Evolutionary conservation across 2,888 invertebrate species (phyloP).

Genomic region (Chymomyza caudatula): DNA sequence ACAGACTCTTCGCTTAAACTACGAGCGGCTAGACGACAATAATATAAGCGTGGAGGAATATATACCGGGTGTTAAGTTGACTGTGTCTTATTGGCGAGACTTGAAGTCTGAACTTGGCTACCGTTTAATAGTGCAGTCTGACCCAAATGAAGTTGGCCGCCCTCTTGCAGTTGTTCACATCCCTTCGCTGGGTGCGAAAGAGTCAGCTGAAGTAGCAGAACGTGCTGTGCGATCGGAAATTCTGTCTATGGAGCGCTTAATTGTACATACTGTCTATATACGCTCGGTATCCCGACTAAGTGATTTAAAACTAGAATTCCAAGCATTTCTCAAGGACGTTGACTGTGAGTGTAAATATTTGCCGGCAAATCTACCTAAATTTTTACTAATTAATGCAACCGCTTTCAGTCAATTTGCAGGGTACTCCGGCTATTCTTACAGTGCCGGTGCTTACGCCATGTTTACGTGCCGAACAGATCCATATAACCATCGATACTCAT

Average conservation of each 20-base stretch:
- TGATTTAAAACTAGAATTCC: conserved; percentile 85
- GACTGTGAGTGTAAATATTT: conserved; percentile 82
- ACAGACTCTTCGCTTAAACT: conserved; percentile 91
- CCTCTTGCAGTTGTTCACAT: conserved; percentile 86
- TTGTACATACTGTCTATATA: conserved; percentile 97
- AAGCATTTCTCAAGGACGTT: conserved; percentile 81
- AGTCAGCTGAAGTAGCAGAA: conserved; percentile 83
- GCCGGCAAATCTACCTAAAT: not conserved
- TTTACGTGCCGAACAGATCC: conserved; percentile 92
- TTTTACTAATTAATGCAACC: conserved; percentile 7
- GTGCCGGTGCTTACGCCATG: conserved; percentile 94
- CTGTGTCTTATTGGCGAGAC: conserved; percentile 95
- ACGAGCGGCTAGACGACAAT: conserved; percentile 92
- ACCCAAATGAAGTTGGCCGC: conserved; percentile 87
- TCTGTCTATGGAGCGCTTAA: conserved; percentile 95
- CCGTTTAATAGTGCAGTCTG: conserved; percentile 92
- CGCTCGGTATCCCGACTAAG: conserved; percentile 90
- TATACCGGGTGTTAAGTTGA: conserved; percentile 90
- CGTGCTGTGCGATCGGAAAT: conserved; percentile 91
- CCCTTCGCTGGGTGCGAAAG: conserved; percentile 79
- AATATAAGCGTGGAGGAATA: conserved; percentile 95
- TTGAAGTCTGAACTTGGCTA: conserved; percentile 90
- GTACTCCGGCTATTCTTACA: conserved; percentile 94
- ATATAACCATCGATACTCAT: conserved; percentile 96
- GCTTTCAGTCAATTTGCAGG: conserved; percentile 87